Conservation (phyloP, 92 coral and sea anemone species). For the Pocillopora grandis region DNA sequence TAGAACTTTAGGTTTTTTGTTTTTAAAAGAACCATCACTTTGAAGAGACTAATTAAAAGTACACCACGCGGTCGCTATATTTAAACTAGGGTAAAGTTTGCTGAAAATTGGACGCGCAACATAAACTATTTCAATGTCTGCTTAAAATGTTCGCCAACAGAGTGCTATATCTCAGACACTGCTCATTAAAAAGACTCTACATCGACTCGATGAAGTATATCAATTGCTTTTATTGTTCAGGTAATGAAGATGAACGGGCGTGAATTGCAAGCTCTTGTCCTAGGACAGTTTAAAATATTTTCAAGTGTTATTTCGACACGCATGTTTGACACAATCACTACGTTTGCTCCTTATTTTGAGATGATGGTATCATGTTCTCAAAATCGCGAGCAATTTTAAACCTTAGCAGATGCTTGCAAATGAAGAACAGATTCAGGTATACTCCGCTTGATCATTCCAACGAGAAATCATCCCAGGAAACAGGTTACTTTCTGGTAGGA, state of each 20-base stretch:
- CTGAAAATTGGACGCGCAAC: neutral
- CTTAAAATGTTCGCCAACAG: neutral
- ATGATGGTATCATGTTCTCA: neutral
- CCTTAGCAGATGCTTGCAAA: neutral
- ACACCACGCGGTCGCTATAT: neutral
- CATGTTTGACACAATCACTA: neutral
- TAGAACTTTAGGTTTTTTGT: neutral
- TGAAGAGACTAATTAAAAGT: neutral
- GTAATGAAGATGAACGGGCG: neutral
- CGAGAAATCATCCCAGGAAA: neutral
- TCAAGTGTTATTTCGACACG: neutral
- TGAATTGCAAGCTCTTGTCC: slow-evolving; percentile 6
- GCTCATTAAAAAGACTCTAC: neutral
- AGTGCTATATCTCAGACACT: neutral
- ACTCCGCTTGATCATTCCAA: neutral
- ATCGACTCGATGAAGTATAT: slow-evolving; percentile 1
- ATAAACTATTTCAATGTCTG: neutral
- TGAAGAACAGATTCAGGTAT: neutral
- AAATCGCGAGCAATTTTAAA: neutral
- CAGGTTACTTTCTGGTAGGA: neutral
- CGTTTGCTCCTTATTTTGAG: neutral
- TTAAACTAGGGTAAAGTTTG: neutral
- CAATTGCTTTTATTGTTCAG: slow-evolving; percentile 16
- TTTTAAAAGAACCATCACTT: neutral
- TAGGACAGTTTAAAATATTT: neutral